These are phyloP conservation scores for Orussus abietinus DNA, from an alignment of 1,140 invertebrate species.

Conservation along the genomic window DNA sequence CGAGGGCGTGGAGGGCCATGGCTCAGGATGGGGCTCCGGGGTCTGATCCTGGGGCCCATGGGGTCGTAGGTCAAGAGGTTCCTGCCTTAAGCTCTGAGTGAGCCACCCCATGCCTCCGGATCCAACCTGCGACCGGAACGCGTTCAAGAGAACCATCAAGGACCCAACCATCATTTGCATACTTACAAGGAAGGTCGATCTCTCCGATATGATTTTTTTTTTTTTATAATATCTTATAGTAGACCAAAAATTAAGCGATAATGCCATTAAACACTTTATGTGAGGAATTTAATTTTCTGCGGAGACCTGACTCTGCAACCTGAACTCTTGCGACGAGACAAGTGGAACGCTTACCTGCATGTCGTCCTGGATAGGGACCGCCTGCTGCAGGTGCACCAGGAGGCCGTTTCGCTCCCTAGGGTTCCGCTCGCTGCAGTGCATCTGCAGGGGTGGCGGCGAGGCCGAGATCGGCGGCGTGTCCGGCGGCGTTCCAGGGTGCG, in stretches of 20 bases:
- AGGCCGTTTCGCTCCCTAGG: constrained; percentile 36
- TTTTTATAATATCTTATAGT: no score
- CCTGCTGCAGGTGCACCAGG: constrained; percentile 36
- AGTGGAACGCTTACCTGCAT: no score
- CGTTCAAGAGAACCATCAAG: no score
- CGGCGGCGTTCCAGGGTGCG: constrained; percentile 69
- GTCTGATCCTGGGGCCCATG: constrained; percentile 55
- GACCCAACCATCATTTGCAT: no score
- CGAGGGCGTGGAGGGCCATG: constrained; percentile 36
- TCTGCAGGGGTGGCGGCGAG: constrained; percentile 55
- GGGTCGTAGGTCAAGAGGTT: constrained; percentile 77
- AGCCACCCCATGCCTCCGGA: constrained; percentile 66
- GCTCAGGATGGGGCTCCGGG: constrained; percentile 34
- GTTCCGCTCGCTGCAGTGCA: constrained; percentile 41
- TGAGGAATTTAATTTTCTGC: no score
- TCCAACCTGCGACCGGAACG: no score
- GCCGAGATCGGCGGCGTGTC: constrained; percentile 69
- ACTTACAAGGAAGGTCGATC: no score
- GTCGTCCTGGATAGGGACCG: constrained; percentile 35
- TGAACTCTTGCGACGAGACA: no score
- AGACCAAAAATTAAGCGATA: no score
- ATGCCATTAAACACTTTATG: no score
- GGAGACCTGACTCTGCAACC: no score
- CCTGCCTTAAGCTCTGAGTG: constrained; percentile 64
- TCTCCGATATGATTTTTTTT: no score